Percentiles rank a stretch among this genome's conserved stretches.
These are phyloP conservation scores for Arothron firmamentum DNA, from an alignment of 2,113 vertebrate genomes.

Conservation along the genomic window DNA sequence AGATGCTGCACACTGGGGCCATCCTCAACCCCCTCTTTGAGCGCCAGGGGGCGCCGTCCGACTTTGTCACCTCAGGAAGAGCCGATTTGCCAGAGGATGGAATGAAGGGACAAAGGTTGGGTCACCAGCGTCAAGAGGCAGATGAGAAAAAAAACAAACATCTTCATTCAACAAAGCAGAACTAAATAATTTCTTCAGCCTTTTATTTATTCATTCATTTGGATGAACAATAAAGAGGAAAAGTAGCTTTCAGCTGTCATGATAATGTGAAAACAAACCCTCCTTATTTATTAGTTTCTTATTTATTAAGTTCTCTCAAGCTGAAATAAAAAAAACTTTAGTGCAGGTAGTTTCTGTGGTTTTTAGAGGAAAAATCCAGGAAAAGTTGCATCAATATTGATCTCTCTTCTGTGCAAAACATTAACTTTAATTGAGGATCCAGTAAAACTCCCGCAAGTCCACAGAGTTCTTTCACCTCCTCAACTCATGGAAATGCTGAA, in stretches of 20 bases:
- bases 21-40: slow-evolving; percentile 62
- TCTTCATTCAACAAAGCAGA: too few relatives aligned
- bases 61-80: not conserved
- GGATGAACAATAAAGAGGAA: too few relatives aligned
- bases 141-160: too few relatives aligned
- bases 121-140: slow-evolving; percentile 85
- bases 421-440: slow-evolving; percentile 23
- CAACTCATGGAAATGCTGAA: slow-evolving; percentile 14
- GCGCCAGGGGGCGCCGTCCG: slow-evolving; percentile 21
- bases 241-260: too few relatives aligned
- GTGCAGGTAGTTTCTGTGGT: not conserved
- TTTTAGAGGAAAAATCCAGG: slow-evolving; percentile 11
- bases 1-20: slow-evolving; percentile 68
- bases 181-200: too few relatives aligned
- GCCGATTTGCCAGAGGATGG: slow-evolving; percentile 66
- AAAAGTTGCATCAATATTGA: slow-evolving; percentile 27
- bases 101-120: slow-evolving; percentile 81
- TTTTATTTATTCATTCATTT: too few relatives aligned
- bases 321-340: too few relatives aligned
- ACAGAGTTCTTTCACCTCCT: slow-evolving; percentile 32
- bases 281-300: too few relatives aligned
- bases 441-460: slow-evolving; percentile 1
- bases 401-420: slow-evolving; percentile 14
- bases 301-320: not conserved
- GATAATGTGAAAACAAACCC: too few relatives aligned